These are phyloP conservation scores for Hoplostethus atlanticus DNA, from an alignment of 2,797 vertebrate species.

Conservation along the genomic window DNA sequence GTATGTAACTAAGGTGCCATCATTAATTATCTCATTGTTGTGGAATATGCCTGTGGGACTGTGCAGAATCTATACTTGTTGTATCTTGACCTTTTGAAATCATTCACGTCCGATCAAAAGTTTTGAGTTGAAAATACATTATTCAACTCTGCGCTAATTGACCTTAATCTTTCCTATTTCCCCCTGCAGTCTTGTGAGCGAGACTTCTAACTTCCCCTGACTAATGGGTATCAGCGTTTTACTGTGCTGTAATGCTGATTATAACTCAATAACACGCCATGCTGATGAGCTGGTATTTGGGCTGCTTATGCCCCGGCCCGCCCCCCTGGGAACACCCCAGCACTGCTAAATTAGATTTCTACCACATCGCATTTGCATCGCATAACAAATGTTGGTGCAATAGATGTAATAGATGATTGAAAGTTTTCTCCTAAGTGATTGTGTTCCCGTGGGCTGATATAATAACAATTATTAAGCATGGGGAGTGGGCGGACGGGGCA, in stretches of 20 bases:
- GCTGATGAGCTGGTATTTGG: conserved; percentile 34
- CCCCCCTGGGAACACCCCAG: not conserved
- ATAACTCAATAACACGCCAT: conserved; percentile 12
- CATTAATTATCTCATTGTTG: no score
- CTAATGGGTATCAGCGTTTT: conserved; percentile 15
- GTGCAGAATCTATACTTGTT: no score
- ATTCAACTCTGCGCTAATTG: not conserved
- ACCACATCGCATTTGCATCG: conserved; percentile 29
- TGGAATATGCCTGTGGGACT: no score
- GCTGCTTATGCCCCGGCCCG: not conserved
- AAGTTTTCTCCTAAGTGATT: conserved; percentile 1
- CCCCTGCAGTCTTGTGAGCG: not conserved
- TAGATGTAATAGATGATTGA: conserved; percentile 22
- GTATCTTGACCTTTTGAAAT: no score
- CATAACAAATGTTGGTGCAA: not conserved
- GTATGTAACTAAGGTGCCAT: no score
- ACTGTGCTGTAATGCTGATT: not conserved
- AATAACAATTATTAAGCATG: conserved; percentile 28
- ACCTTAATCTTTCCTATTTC: no score
- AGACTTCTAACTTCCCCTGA: not conserved
- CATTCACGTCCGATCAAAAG: no score
- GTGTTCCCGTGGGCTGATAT: conserved; percentile 28
- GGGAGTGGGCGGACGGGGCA: conserved; percentile 12
- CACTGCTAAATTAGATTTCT: conserved; percentile 23
- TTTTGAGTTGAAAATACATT: not conserved